These are phyloP conservation scores for Mesochorus sp. DNA, from an alignment of 2,888 invertebrate genomes.

Conservation along the genomic window DNA sequence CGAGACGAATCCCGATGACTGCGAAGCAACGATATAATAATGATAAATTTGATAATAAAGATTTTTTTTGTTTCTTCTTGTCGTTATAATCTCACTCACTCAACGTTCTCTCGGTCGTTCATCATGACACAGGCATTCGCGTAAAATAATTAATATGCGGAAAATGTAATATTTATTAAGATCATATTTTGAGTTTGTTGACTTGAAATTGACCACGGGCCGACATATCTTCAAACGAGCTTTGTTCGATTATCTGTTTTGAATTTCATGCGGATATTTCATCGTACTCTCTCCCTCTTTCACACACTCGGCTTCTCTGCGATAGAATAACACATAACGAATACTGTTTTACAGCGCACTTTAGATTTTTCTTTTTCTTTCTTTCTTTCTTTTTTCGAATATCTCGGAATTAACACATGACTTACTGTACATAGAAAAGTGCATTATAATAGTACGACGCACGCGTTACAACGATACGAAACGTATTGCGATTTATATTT, in stretches of 20 bases:
- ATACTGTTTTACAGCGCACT: conserved; percentile 44
- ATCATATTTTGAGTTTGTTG: conserved; percentile 57
- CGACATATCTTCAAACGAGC: conserved; percentile 30
- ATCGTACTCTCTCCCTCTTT: conserved; percentile 1
- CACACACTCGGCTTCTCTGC: neutral
- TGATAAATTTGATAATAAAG: neutral
- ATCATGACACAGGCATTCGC: neutral
- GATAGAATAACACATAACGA: conserved; percentile 45
- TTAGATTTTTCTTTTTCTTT: neutral
- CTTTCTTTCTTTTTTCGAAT: conserved; percentile 8
- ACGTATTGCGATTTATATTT: conserved; percentile 44
- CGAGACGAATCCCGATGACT: conserved; percentile 38
- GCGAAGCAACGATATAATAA: conserved; percentile 25
- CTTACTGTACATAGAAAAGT: conserved; percentile 58
- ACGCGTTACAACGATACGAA: conserved; percentile 22
- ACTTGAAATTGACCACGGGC: conserved; percentile 47
- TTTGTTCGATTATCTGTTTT: conserved; percentile 36
- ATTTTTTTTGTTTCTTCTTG: neutral
- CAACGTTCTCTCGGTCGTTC: conserved; percentile 5
- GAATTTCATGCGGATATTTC: conserved; percentile 18
- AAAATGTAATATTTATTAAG: conserved; percentile 43
- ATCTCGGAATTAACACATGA: conserved; percentile 17
- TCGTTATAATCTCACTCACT: neutral
- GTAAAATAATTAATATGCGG: conserved; percentile 31
- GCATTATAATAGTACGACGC: conserved; percentile 44